Percentiles rank a stretch among this genome's conserved stretches.
These are phyloP conservation scores for Actias luna DNA, from an alignment of 2,888 invertebrate genomes.

Conservation along the genomic window DNA sequence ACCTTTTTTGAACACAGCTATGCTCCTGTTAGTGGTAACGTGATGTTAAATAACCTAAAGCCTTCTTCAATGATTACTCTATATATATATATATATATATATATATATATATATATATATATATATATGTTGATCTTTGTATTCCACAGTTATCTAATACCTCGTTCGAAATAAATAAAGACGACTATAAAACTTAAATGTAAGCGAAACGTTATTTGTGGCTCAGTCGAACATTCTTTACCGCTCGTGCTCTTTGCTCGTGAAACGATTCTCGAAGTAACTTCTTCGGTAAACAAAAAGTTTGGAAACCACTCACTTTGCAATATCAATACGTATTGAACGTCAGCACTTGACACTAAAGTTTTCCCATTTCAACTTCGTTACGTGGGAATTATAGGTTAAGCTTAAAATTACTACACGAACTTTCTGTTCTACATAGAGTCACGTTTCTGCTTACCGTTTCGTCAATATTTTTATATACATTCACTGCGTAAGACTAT, in stretches of 20 bases:
- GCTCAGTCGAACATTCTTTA: neutral
- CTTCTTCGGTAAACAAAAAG: slow-evolving; percentile 49
- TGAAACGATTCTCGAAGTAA: slow-evolving; percentile 21
- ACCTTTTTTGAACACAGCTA: no score
- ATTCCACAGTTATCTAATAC: neutral
- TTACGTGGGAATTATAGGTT: slow-evolving; percentile 61
- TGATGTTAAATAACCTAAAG: no score
- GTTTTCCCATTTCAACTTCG: slow-evolving; percentile 69
- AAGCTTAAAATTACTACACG: slow-evolving; percentile 33
- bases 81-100: no score
- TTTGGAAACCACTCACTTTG: slow-evolving; percentile 35
- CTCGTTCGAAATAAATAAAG: neutral
- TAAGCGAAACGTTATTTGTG: slow-evolving; percentile 1
- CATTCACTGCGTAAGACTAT: no score
- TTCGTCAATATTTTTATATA: no score
- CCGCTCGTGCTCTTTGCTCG: slow-evolving; percentile 7
- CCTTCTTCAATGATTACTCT: no score
- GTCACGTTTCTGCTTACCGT: no score
- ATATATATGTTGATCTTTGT: neutral
- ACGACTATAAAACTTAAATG: neutral
- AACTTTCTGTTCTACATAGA: neutral
- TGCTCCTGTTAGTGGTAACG: no score
- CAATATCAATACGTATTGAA: slow-evolving; percentile 51
- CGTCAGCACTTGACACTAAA: slow-evolving; percentile 51
- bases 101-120: no score